Percentiles rank a stretch among this genome's conserved stretches.
Evolutionary conservation across 92 coral and sea anemone genomes (phyloP).

Genomic region (Zoanthus sansibaricus): DNA sequence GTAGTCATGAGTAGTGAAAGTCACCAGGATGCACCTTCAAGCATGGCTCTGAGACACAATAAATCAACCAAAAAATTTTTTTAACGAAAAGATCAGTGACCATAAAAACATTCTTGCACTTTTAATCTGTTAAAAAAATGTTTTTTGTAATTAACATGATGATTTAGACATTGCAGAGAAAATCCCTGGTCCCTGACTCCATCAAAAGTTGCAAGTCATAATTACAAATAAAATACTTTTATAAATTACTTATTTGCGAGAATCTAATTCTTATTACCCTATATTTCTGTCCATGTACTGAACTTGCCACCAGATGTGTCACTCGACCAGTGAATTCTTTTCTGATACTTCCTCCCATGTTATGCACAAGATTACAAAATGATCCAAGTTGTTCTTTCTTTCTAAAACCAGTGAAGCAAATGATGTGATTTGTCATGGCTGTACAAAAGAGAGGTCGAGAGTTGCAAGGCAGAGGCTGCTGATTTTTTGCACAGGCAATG

Average conservation of each 20-base stretch:
- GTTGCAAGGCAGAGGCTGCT: conserved; percentile 87
- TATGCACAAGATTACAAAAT: conserved; percentile 92
- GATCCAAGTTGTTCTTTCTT: conserved; percentile 84
- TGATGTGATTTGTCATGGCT: conserved; percentile 80
- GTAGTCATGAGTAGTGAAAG: no score
- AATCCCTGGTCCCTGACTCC: no score
- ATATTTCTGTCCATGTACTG: conserved; percentile 94
- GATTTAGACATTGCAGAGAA: no score
- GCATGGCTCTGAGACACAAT: no score
- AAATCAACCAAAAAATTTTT: no score
- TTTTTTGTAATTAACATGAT: no score
- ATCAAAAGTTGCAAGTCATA: not conserved
- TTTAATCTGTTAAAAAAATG: no score
- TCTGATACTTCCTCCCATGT: conserved; percentile 99
- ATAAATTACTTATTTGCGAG: not conserved
- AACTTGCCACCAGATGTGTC: conserved; percentile 93
- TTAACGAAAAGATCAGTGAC: no score
- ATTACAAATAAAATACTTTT: not conserved
- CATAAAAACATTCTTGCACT: no score
- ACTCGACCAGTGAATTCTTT: conserved; percentile 93
- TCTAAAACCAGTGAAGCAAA: conserved; percentile 95
- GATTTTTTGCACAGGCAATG: conserved; percentile 73
- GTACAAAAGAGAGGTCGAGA: conserved; percentile 93
- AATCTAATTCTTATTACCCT: conserved; percentile 61
- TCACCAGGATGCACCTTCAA: no score